phyloP scores from a whole-genome alignment of 2,113 vertebrate genomes.

The Morone saxatilis region DNA sequence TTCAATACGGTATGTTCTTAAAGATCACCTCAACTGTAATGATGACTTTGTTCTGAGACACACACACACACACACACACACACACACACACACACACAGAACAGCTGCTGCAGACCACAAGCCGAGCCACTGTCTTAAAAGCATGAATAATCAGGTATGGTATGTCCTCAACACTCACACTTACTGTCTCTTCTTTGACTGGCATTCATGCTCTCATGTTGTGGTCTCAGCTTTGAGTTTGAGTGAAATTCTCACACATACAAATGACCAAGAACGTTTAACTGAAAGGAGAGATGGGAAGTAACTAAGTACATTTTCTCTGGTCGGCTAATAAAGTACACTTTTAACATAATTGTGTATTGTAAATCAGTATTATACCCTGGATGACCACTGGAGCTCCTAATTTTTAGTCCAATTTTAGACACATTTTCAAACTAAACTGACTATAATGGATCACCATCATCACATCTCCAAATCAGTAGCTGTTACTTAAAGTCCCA shows the following conservation, averaged over 20 bases:
- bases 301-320: neutral
- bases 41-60: neutral
- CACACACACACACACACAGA: conserved; percentile 45
- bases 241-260: conserved; percentile 23
- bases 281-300: neutral
- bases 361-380: neutral
- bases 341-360: too few relatives aligned
- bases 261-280: neutral
- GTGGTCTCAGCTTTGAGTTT: conserved; percentile 28
- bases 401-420: too few relatives aligned
- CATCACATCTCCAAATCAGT: too few relatives aligned
- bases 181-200: conserved; percentile 16
- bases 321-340: too few relatives aligned
- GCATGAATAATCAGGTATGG: conserved; percentile 72
- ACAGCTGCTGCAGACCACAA: conserved; percentile 65
- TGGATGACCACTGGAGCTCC: too few relatives aligned
- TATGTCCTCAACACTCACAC: conserved; percentile 30
- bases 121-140: conserved; percentile 28
- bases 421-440: too few relatives aligned
- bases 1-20: neutral
- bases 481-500: too few relatives aligned
- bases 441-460: too few relatives aligned
- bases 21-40: conserved; percentile 14
- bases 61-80: conserved; percentile 22
- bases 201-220: neutral